phyloP scores from a whole-genome alignment of 2,797 vertebrate genomes.

The Leptatherina wallacei region DNA sequence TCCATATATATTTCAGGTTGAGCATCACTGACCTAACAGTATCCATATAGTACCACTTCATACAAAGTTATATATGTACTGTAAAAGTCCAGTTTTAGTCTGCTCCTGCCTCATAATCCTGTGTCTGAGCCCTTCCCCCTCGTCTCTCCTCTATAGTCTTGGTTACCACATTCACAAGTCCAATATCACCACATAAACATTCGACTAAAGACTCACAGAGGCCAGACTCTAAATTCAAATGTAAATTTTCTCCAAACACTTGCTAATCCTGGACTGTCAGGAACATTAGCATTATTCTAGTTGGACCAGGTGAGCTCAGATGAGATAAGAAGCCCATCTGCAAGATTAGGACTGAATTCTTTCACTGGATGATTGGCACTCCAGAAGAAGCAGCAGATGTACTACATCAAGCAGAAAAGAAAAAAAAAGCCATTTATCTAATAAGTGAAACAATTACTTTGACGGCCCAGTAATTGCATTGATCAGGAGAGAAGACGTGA shows the following conservation, averaged over 20 bases:
- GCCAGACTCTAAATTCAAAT: no score
- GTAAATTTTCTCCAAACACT: background rate
- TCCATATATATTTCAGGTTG: no score
- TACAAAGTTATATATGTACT: no score
- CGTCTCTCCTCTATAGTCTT: no score
- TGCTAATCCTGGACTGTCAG: background rate
- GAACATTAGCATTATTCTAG: background rate
- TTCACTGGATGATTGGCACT: conserved; percentile 11
- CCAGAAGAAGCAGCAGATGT: conserved; percentile 1
- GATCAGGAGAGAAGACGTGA: conserved; percentile 25
- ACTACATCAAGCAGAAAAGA: conserved; percentile 11
- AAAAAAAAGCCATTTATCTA: conserved; percentile 6
- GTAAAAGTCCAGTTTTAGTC: no score
- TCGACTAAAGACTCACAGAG: no score
- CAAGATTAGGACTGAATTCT: background rate
- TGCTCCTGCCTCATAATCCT: no score
- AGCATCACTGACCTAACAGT: no score
- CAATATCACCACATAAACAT: no score
- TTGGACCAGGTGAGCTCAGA: background rate
- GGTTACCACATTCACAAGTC: no score
- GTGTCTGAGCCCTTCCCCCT: no score
- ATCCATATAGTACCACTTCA: no score
- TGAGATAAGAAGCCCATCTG: conserved; percentile 3
- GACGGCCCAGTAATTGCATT: conserved; percentile 28
- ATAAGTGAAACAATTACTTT: conserved; percentile 11